Evolutionary conservation across 2,888 invertebrate species (phyloP), one percentile per base, ranked within the genome.

Genomic region (Ethmia dodecea): DNA sequence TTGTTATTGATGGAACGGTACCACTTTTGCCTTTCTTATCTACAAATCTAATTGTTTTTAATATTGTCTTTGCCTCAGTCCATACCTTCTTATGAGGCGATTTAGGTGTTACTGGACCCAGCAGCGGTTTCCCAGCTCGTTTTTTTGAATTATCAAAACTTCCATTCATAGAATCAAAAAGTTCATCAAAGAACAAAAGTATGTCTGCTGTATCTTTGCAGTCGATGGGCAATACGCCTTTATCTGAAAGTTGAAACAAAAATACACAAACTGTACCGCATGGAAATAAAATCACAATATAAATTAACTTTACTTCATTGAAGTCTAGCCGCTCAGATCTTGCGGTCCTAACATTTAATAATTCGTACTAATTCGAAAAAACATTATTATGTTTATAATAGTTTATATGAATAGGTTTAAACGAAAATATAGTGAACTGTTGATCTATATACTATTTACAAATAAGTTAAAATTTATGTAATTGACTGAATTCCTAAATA

Each of bases 81-180:
- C 42, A 38, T 8, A 28, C 13, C 16, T 35, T 9, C 8, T 31
- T 28, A 18, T 45, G 42, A n/a, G 24, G 14, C 1, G 42, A 45
- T 5, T 26, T 34, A 4, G 42, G 45, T 10, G 33, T 45, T 3
- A 31, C 40, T 14, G 37, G 28, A 5, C 32, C 26, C 4, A 32
- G 13, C n/a, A 31, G 35, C 13, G 28, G 30, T 32, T 40, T 38
- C 5, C 29, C 36, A 27, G 5, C 14, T 28, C 25, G 25, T 2
- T 30, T 29, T 13, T 35, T 30, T 22, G 22, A n/a, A n/a, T n/a
- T n/a, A 3, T 18, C 34, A n/a, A 11, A 40, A 11, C 38, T 40
- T 1, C 42, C 46, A 33, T 46, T 46, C 0, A 35, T 14, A 1
- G 38, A 38, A 15, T 46, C 46, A 28, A 46, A 46, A 1, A 41